Base-by-base conservation (phyloP, 2,113 vertebrate genomes). In the Talpa occidentalis region DNA sequence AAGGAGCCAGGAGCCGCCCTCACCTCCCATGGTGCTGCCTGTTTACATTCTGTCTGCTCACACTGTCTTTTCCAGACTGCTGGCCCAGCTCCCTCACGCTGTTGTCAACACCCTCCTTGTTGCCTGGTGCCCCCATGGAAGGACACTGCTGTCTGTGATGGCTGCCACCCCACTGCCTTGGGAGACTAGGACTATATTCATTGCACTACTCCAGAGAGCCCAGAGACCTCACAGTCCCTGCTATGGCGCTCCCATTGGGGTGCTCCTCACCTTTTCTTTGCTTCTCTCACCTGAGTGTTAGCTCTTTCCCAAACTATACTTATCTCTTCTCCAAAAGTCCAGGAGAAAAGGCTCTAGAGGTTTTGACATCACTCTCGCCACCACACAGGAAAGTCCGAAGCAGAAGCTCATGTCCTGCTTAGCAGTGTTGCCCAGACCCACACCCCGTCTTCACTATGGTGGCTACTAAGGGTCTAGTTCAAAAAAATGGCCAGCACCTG, bases 11-110 rank as follows among this genome's bases (percentile, higher is more conserved):
- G 22, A 84, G 90, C 52, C 0, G 1, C 54, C 59, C 69, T 93
- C 30, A 10, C 73, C 66, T 78, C 80, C 92, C 12, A 0, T 2
- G 30, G 69, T 66, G 88, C 30, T 30, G 64, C 73, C 84, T 96
- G 88, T 93, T 96, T 94, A 94, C 82, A 74, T 90, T 96, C 89
- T 0, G n/a, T 92, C 91, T 87, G 83, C 24, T 78, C 76, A 10
- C 24, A 2, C 15, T 0, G 62, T 26, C 69, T 90, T 94, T 69
- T 85, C 93, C 82, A 96, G 94, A 73, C 78, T 59, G 73, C 74
- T 73, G 91, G 93, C 89, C 90, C 76, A 5, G 82, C 86, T 88
- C 52, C 86, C 64, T 91, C 77, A 6, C 74, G 79, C 78, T 76
- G 73, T 42, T 89, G 91, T 93, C 94, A 94, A 78, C 91, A 95